Evolutionary conservation across 2,113 vertebrate genomes (phyloP).

Genomic region (Saguinus imperator): DNA sequence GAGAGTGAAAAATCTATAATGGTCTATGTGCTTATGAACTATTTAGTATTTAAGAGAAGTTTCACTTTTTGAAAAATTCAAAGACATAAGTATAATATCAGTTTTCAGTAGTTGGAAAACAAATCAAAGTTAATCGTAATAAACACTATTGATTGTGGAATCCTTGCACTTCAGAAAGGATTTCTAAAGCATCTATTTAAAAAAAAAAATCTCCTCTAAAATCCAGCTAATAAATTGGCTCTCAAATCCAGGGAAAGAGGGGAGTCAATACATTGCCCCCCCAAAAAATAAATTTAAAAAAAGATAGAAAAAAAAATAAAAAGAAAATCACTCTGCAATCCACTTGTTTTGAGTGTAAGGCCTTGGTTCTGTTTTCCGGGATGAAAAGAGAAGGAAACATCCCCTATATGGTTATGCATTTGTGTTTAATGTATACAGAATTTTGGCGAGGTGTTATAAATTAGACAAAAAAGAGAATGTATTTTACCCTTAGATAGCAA

Average conservation of each 20-base stretch:
- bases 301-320: neutral
- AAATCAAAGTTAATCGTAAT: neutral
- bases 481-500: neutral
- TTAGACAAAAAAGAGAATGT: neutral
- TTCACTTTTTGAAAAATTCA: conserved; percentile 28
- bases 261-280: neutral
- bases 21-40: neutral
- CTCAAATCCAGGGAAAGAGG: neutral
- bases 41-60: neutral
- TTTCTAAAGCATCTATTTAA: neutral
- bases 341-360: neutral
- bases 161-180: neutral
- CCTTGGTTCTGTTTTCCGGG: neutral
- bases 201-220: neutral
- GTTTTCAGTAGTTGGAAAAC: neutral
- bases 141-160: neutral
- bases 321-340: neutral
- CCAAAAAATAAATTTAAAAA: too few species aligned
- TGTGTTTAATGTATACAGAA: neutral
- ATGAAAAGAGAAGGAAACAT: neutral
- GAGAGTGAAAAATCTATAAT: neutral
- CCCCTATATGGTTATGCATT: neutral
- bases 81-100: neutral
- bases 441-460: neutral
- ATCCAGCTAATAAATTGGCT: neutral